These are phyloP conservation scores for Petrolisthes cinctipes DNA, from an alignment of 2,888 invertebrate species.

Conservation along the genomic window DNA sequence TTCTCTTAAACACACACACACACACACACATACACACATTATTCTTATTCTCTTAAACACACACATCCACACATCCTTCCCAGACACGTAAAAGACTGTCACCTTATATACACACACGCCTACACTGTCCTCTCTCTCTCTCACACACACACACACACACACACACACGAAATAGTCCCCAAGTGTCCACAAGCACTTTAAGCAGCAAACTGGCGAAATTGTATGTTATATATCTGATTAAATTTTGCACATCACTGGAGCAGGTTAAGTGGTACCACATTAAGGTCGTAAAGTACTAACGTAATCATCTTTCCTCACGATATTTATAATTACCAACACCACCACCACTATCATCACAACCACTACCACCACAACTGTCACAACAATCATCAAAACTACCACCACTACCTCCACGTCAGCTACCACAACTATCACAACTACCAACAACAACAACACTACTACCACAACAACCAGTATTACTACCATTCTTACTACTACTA, in stretches of 20 bases:
- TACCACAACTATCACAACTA: not conserved
- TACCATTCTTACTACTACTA: slow-evolving; percentile 10
- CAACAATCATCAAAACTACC: not conserved
- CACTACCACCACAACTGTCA: not conserved
- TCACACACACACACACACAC: not conserved
- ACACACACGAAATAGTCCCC: too few species aligned
- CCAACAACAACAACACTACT: not conserved
- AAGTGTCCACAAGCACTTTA: too few species aligned
- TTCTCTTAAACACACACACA: not conserved
- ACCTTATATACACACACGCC: not conserved
- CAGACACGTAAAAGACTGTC: not conserved
- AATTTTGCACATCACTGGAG: too few species aligned
- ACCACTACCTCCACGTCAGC: not conserved
- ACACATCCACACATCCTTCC: not conserved
- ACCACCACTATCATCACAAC: slow-evolving; percentile 1
- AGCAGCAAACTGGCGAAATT: too few species aligned
- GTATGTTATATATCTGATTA: too few species aligned
- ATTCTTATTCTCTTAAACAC: not conserved
- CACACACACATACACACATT: not conserved
- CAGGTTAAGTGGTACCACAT: too few species aligned
- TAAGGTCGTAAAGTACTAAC: too few species aligned
- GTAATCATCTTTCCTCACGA: not conserved
- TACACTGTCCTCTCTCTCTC: not conserved
- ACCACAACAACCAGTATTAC: not conserved
- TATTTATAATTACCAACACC: not conserved